These are phyloP conservation scores for Bactericera cockerelli DNA, from an alignment of 1,140 invertebrate genomes.

Conservation along the genomic window DNA sequence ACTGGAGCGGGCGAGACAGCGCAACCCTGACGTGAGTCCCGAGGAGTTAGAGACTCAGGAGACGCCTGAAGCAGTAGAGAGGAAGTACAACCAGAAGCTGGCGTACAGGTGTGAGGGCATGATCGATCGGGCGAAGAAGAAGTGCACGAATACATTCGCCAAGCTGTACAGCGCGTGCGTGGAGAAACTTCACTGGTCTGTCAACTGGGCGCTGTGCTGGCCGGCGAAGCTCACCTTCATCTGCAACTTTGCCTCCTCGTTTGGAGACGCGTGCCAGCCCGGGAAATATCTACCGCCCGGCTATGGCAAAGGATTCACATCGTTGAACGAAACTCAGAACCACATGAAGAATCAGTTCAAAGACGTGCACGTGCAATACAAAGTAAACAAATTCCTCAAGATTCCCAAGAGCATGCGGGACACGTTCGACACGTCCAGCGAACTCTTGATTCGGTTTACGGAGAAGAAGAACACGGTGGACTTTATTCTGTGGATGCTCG, in stretches of 20 bases:
- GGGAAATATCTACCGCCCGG: constrained; percentile 10
- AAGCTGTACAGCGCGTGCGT: constrained; percentile 41
- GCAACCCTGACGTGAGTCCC: constrained; percentile 9
- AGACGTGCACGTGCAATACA: constrained; percentile 40
- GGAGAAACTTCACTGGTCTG: constrained; percentile 34
- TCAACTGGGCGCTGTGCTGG: constrained; percentile 46
- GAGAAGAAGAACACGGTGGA: constrained; percentile 36
- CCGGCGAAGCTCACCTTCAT: constrained; percentile 50
- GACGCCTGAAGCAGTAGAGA: constrained; percentile 32
- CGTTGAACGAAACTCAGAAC: constrained; percentile 17
- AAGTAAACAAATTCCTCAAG: constrained; percentile 29
- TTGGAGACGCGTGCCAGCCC: constrained; percentile 13
- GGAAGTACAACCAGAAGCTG: constrained; percentile 43
- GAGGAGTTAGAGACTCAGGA: constrained; percentile 24
- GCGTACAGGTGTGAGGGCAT: constrained; percentile 38
- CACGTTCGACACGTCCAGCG: constrained; percentile 31
- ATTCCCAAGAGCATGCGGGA: constrained; percentile 27
- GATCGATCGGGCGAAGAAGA: constrained; percentile 25
- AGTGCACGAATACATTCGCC: constrained; percentile 39
- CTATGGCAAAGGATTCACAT: constrained; percentile 14
- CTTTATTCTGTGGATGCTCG: constrained; percentile 33
- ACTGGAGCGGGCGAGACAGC: not conserved
- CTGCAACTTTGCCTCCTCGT: constrained; percentile 36
- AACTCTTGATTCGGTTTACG: constrained; percentile 40
- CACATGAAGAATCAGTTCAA: constrained; percentile 42